Evolutionary conservation across 2,797 vertebrate genomes (phyloP).

Genomic region (Chelidonichthys spinosus): DNA sequence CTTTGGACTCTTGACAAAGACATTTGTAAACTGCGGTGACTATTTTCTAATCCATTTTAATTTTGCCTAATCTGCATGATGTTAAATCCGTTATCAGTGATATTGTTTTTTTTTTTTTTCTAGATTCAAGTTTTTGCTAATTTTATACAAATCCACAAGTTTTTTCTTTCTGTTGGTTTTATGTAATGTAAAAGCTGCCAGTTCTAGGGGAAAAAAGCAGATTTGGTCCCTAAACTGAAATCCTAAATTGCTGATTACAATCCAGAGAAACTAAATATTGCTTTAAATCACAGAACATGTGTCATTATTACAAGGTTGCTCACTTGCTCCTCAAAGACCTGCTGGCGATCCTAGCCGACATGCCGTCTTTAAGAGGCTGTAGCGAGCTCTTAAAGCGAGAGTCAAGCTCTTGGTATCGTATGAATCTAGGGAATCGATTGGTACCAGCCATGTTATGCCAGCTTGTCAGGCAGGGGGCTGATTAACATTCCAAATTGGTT

Average conservation of each 20-base stretch:
- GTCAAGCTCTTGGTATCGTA: too few species aligned
- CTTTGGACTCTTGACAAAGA: constrained; percentile 44
- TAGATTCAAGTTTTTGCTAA: constrained; percentile 38
- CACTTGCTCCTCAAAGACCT: too few species aligned
- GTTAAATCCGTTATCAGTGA: constrained; percentile 30
- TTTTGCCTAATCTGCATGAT: constrained; percentile 64
- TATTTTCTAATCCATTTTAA: constrained; percentile 48
- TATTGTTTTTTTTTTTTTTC: constrained; percentile 31
- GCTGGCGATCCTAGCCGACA: too few species aligned
- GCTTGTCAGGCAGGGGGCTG: not conserved
- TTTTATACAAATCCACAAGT: constrained; percentile 55
- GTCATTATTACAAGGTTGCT: constrained; percentile 2
- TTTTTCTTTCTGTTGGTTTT: constrained; percentile 30
- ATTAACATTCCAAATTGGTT: not conserved
- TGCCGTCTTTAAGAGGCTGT: too few species aligned
- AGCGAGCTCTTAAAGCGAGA: too few species aligned
- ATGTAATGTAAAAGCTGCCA: constrained; percentile 13
- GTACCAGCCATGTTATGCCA: too few species aligned
- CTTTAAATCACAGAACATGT: constrained; percentile 23
- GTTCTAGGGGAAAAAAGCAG: constrained; percentile 3
- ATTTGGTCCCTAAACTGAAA: too few species aligned
- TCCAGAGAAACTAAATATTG: constrained; percentile 17
- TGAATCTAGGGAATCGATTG: not conserved
- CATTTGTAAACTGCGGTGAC: constrained; percentile 35
- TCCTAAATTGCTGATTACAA: constrained; percentile 14